These are phyloP conservation scores for Lepidocyrtoides sp. DNA, from an alignment of 2,888 invertebrate genomes.

Conservation along the genomic window DNA sequence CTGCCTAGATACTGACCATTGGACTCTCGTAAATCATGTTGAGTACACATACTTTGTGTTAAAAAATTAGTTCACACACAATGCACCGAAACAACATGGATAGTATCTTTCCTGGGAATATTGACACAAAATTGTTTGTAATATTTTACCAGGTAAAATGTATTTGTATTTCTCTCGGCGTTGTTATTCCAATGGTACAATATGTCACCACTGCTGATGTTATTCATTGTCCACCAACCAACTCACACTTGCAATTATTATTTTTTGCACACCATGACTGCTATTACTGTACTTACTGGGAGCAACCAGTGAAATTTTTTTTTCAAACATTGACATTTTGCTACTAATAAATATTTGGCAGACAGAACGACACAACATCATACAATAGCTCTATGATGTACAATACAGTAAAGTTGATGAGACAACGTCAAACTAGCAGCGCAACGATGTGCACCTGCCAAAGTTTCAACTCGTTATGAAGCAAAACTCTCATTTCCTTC, in stretches of 20 bases:
- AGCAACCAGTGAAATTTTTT: no score
- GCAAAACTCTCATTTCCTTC: slow-evolving; percentile 74
- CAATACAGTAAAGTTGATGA: slow-evolving; percentile 5
- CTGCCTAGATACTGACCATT: neutral
- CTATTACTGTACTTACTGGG: no score
- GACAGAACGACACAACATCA: neutral
- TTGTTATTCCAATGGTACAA: neutral
- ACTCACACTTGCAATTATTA: no score
- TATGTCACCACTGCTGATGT: neutral
- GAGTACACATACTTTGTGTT: neutral
- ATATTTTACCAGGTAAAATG: no score
- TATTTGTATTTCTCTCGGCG: no score
- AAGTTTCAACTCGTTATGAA: slow-evolving; percentile 73
- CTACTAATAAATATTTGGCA: slow-evolving; percentile 18
- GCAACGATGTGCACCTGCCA: slow-evolving; percentile 68
- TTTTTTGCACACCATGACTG: no score
- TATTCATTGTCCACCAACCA: neutral
- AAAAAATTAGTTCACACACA: neutral
- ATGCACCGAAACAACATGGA: neutral
- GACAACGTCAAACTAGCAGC: slow-evolving; percentile 57
- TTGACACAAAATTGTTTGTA: no score
- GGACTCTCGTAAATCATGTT: neutral
- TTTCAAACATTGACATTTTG: slow-evolving; percentile 13
- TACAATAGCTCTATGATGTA: neutral
- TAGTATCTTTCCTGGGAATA: neutral